phyloP scores from a whole-genome alignment of 2,888 invertebrate species.

The Eledone cirrhosa region DNA sequence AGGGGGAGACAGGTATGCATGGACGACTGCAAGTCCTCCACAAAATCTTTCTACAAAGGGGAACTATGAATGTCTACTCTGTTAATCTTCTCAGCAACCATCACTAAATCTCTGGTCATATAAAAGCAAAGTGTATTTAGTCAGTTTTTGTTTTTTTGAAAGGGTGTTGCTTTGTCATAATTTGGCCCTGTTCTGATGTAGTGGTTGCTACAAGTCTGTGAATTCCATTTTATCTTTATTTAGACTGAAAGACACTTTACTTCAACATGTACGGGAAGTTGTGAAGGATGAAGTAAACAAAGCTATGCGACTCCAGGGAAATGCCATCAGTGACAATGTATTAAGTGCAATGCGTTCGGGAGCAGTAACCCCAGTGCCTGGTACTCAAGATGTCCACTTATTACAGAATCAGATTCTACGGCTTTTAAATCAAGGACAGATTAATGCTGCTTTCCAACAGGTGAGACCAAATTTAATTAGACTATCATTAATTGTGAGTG shows the following conservation, averaged over 20 bases:
- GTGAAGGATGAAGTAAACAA: slow-evolving; percentile 61
- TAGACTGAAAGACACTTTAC: slow-evolving; percentile 65
- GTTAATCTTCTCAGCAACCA: too few species aligned
- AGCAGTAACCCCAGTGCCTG: slow-evolving; percentile 79
- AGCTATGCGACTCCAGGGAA: slow-evolving; percentile 72
- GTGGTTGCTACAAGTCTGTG: too few species aligned
- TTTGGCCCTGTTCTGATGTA: too few species aligned
- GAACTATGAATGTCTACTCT: too few species aligned
- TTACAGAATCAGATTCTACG: slow-evolving; percentile 76
- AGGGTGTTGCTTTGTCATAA: too few species aligned
- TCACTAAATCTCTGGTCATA: too few species aligned
- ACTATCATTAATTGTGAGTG: too few species aligned
- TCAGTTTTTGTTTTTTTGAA: too few species aligned
- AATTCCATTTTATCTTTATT: slow-evolving; percentile 28
- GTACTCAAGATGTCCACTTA: slow-evolving; percentile 57
- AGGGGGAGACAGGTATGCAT: too few species aligned
- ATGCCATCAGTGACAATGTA: slow-evolving; percentile 72
- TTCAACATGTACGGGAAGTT: slow-evolving; percentile 53
- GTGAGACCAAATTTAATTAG: slow-evolving; percentile 48
- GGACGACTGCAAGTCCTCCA: too few species aligned
- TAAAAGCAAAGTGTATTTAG: too few species aligned
- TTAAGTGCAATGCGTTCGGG: slow-evolving; percentile 75
- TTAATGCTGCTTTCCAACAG: slow-evolving; percentile 86
- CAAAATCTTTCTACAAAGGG: too few species aligned
- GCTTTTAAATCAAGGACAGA: slow-evolving; percentile 77